These are phyloP conservation scores for Hyposoter dolosus DNA, from an alignment of 2,888 invertebrate genomes.

Conservation along the genomic window DNA sequence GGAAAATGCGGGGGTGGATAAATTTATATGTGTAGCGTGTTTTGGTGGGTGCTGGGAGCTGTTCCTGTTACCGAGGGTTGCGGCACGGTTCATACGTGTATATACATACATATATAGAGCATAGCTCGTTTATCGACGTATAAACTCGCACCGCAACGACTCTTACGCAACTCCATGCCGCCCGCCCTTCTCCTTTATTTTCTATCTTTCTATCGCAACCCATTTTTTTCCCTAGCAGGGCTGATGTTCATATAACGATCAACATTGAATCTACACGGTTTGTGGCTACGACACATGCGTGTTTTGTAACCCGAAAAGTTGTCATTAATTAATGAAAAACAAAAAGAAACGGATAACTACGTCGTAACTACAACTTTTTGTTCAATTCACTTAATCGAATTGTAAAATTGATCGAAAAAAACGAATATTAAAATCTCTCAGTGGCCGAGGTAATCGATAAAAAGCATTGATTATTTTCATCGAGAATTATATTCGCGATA, in stretches of 20 bases:
- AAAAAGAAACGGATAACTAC: neutral
- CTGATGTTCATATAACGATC: slow-evolving; percentile 42
- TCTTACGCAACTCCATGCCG: slow-evolving; percentile 61
- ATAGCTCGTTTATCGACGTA: slow-evolving; percentile 66
- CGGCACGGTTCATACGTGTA: slow-evolving; percentile 33
- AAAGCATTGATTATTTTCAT: neutral
- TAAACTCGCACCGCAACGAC: slow-evolving; percentile 60
- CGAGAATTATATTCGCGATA: neutral
- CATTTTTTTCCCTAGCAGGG: slow-evolving; percentile 14
- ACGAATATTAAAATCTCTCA: too few relatives aligned
- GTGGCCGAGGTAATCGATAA: too few relatives aligned
- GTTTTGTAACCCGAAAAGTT: neutral
- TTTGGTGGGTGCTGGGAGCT: slow-evolving; percentile 14
- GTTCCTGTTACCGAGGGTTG: slow-evolving; percentile 58
- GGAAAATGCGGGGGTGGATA: slow-evolving; percentile 31
- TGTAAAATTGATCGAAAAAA: too few relatives aligned
- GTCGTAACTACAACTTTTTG: neutral
- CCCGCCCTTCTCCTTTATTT: neutral
- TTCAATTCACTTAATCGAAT: too few relatives aligned
- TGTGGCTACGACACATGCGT: neutral
- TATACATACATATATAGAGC: neutral
- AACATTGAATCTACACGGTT: slow-evolving; percentile 24
- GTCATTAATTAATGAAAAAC: neutral
- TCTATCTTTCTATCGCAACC: slow-evolving; percentile 6
- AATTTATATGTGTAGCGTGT: slow-evolving; percentile 24